Percentiles rank a stretch among this genome's conserved stretches.
Conservation (phyloP, 2,888 invertebrate species). For the Xylophagus ater region DNA sequence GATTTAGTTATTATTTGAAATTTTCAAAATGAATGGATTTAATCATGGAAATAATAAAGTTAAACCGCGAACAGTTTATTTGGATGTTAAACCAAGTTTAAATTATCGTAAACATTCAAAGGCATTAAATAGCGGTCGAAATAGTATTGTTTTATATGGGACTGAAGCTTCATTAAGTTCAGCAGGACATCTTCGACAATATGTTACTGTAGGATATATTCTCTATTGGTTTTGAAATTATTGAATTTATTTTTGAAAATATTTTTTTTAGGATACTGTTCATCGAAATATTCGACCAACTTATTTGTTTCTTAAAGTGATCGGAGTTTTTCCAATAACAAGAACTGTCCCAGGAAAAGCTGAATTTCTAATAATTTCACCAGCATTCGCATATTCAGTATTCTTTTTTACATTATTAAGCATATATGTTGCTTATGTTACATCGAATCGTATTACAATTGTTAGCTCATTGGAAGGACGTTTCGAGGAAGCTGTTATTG, state of each 20-base stretch:
- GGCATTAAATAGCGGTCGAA: conserved; percentile 27
- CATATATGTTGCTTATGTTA: conserved; percentile 49
- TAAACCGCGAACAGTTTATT: conserved; percentile 29
- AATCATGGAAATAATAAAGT: too few species aligned
- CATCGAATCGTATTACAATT: conserved; percentile 50
- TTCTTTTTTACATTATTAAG: conserved; percentile 42
- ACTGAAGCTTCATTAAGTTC: conserved; percentile 24
- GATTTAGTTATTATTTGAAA: too few species aligned
- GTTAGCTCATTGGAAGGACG: conserved; percentile 51
- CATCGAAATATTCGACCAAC: conserved; percentile 41
- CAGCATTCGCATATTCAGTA: conserved; percentile 49
- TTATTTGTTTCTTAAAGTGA: conserved; percentile 39
- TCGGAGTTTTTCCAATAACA: conserved; percentile 53
- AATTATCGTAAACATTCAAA: conserved; percentile 29
- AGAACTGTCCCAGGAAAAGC: conserved; percentile 42
- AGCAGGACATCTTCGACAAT: too few species aligned
- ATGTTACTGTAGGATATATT: too few species aligned
- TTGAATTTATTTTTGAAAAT: background rate
- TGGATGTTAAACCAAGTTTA: conserved; percentile 33
- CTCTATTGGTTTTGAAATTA: too few species aligned
- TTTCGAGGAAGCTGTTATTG: conserved; percentile 65
- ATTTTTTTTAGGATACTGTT: conserved; percentile 32
- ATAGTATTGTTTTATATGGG: conserved; percentile 23
- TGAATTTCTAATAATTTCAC: conserved; percentile 41
- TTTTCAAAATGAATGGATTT: too few species aligned